These are phyloP conservation scores for Calonectris borealis DNA, from an alignment of 2,113 vertebrate species.

Conservation along the genomic window DNA sequence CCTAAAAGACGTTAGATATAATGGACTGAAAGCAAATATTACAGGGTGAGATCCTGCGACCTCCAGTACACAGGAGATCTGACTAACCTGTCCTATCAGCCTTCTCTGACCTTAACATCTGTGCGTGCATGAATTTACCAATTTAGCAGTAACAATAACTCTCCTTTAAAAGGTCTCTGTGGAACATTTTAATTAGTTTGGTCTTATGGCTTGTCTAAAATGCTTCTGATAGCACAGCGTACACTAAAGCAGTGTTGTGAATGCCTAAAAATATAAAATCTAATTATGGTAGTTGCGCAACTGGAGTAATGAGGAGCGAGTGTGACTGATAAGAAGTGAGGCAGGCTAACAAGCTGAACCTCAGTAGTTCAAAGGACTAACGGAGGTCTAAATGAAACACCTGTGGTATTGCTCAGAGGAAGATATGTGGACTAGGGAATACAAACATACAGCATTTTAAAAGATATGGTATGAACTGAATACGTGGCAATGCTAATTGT, in stretches of 20 bases:
- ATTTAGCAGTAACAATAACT: neutral
- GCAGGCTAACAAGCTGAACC: conserved; percentile 14
- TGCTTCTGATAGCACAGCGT: neutral
- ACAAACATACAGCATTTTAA: neutral
- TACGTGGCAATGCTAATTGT: neutral
- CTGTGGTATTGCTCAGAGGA: neutral
- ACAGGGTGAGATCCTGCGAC: rapidly evolving
- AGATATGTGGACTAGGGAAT: neutral
- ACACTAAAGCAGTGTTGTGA: neutral
- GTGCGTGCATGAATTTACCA: neutral
- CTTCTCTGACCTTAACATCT: neutral
- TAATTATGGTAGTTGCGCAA: conserved; percentile 42
- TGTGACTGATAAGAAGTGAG: conserved; percentile 41
- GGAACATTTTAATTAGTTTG: conserved; percentile 51
- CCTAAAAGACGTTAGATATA: neutral
- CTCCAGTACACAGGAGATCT: neutral
- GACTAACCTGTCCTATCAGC: neutral
- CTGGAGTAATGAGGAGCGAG: neutral
- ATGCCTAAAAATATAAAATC: conserved; percentile 45
- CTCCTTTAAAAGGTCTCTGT: neutral
- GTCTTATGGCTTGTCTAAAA: conserved; percentile 30
- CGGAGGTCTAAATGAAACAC: neutral
- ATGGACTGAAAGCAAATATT: neutral
- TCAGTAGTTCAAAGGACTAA: conserved; percentile 15
- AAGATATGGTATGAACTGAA: neutral